These are phyloP conservation scores for Drosophila bocqueti DNA, from an alignment of 1,140 invertebrate genomes.

Conservation along the genomic window DNA sequence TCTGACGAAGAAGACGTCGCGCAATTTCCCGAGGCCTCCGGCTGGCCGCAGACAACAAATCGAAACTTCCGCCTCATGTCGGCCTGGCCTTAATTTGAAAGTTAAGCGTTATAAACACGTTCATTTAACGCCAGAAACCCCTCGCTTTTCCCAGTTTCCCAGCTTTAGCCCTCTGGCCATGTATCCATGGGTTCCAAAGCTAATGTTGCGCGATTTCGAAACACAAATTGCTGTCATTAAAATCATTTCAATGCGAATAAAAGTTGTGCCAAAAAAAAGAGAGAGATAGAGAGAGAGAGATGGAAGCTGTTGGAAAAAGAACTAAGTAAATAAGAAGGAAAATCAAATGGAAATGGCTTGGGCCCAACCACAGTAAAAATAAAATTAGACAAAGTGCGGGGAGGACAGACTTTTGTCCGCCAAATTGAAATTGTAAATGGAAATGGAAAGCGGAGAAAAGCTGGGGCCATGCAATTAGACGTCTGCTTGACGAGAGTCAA, in stretches of 20 bases:
- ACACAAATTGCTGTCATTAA: constrained; percentile 83
- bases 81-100: constrained; percentile 69
- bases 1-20: constrained; percentile 45
- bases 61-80: constrained; percentile 77
- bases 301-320: constrained; percentile 5
- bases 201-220: constrained; percentile 80
- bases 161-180: constrained; percentile 12
- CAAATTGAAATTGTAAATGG: constrained; percentile 45
- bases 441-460: constrained; percentile 43
- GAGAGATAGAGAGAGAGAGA: neutral
- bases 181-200: constrained; percentile 55
- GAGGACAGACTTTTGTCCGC: constrained; percentile 24
- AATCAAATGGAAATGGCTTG: constrained; percentile 51
- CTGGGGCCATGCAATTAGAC: constrained; percentile 62
- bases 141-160: neutral
- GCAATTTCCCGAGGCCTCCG: constrained; percentile 63
- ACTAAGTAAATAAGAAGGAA: constrained; percentile 48
- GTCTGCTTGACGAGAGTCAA: constrained; percentile 19
- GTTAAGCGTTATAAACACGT: constrained; percentile 82
- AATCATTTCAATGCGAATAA: constrained; percentile 79
- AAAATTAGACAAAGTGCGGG: constrained; percentile 19
- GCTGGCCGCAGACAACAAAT: constrained; percentile 74
- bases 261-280: constrained; percentile 46
- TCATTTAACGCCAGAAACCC: constrained; percentile 56
- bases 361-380: constrained; percentile 27